Conservation (phyloP, 1,140 invertebrate genomes). For the Melanaphis sacchari region DNA sequence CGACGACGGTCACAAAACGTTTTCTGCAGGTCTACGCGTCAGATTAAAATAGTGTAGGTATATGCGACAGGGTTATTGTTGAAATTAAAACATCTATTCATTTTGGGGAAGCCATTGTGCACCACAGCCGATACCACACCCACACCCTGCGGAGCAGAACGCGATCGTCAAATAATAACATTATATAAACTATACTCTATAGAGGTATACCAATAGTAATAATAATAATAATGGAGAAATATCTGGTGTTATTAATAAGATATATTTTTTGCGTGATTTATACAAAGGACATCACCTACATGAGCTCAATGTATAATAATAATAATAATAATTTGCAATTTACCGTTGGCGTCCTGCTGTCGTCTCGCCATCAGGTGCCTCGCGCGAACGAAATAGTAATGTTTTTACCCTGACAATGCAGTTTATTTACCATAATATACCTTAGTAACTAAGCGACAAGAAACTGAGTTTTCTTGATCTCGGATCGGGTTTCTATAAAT, state of each 20-base stretch:
- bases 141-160: constrained; percentile 18
- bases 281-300: background rate
- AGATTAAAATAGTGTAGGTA: background rate
- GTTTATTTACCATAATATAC: background rate
- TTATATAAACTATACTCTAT: no score
- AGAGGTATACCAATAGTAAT: background rate
- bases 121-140: background rate
- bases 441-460: background rate
- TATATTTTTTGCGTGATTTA: background rate
- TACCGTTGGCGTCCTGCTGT: background rate
- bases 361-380: constrained; percentile 1
- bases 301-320: background rate
- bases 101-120: constrained; percentile 22
- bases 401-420: constrained; percentile 37
- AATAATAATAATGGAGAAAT: constrained; percentile 9
- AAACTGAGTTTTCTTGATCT: background rate
- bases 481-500: background rate
- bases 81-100: constrained; percentile 46
- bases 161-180: constrained; percentile 40
- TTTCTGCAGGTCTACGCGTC: background rate
- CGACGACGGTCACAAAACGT: background rate
- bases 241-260: background rate
- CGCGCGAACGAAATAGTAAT: background rate
- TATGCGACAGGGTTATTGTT: constrained; percentile 21
- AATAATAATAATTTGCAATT: background rate